These are phyloP conservation scores for Corythoichthys haematopterus DNA, from an alignment of 2,113 vertebrate genomes.

Conservation along the genomic window DNA sequence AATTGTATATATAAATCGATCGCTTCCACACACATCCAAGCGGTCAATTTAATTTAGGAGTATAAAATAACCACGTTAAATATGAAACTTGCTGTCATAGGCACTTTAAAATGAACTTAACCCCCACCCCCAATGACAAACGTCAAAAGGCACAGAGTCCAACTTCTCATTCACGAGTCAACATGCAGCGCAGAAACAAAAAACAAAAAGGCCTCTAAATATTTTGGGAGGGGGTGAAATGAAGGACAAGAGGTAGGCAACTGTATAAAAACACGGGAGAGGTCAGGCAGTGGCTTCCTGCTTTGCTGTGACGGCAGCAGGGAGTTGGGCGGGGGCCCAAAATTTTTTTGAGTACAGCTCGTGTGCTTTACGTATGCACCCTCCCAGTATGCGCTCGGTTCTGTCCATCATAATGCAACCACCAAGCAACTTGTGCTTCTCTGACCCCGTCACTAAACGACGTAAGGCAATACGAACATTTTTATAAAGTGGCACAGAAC, in stretches of 20 bases:
- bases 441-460: slow-evolving; percentile 30
- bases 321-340: background rate
- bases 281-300: slow-evolving; percentile 61
- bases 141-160: slow-evolving; percentile 46
- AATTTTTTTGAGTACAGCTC: slow-evolving; percentile 49
- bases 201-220: slow-evolving; percentile 41
- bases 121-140: background rate
- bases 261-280: slow-evolving; percentile 42
- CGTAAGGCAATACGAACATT: slow-evolving; percentile 52
- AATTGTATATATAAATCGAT: no score
- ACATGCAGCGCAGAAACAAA: slow-evolving; percentile 43
- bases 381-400: slow-evolving; percentile 22
- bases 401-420: slow-evolving; percentile 43
- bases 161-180: slow-evolving; percentile 50
- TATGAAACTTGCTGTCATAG: no score
- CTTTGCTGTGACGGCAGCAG: slow-evolving; percentile 14
- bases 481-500: slow-evolving; percentile 30
- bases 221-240: slow-evolving; percentile 30
- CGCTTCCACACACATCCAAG: no score
- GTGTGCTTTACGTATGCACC: slow-evolving; percentile 44
- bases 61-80: no score
- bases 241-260: slow-evolving; percentile 56
- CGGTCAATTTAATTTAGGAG: no score
- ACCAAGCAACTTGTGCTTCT: slow-evolving; percentile 17
- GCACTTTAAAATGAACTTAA: background rate